Base-by-base conservation (phyloP, 2,113 vertebrate species). In the Percopsis transmontana region DNA sequence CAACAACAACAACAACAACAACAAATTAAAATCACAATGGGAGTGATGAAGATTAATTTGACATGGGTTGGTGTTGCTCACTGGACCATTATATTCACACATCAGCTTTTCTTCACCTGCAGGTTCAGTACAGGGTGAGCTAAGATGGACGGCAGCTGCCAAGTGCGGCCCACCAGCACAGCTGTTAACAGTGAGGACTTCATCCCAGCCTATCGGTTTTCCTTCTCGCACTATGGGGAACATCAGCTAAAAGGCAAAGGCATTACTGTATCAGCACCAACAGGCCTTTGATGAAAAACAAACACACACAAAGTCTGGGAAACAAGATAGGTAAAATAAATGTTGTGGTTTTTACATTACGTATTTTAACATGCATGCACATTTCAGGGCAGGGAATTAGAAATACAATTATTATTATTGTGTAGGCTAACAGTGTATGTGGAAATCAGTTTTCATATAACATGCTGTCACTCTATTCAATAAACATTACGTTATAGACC, bases 171-270 rank as follows among this genome's bases (percentile, higher is more conserved):
- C 74, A 48, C 80, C 57, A 6, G 68, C 66, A 1, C 66, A 39
- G 76, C 79, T 82, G 70, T 80, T 79, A 79, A 11, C 13, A 52
- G 58, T 47, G 53, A 68, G 47, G 63, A 71, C 79, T 85, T 84
- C 40, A 87, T 85, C 73, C 73, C 74, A 23, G 57, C 19, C 53
- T 0, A 24, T 60, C 54, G 61, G 18, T 6, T 42, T 62, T 27
- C 40, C 18, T 0, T 15, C 42, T 55, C 64, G 64, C 44, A 52
- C 41, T 21, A 38, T 40, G 16, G 20, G 5, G 21, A 50, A 45
- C 62, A 63, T 45, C 47, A 62, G 60, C 50, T 53, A 59, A 67
- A 61, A 42, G 55, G 62, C 51, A 57, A 80, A 70, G 45, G 27
- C 27, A 6, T 33, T 5, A 72, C 59, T 66, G 78, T 58, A 85